These are phyloP conservation scores for Ceratitis capitata DNA, from an alignment of 1,140 invertebrate genomes.

Conservation along the genomic window DNA sequence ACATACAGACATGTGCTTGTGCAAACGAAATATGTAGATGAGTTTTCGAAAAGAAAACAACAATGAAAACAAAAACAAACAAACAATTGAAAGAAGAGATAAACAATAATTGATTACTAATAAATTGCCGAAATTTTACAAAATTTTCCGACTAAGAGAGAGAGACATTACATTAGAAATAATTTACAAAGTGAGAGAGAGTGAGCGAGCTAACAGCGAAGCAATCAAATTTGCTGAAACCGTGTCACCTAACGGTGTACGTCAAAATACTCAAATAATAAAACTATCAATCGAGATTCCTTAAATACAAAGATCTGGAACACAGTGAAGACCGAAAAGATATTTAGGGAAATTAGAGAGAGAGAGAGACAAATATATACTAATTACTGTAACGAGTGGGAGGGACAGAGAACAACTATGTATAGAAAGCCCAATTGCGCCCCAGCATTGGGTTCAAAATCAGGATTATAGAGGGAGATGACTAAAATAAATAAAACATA, in stretches of 20 bases:
- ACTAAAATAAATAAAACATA: not conserved
- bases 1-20: not conserved
- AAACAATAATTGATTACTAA: not conserved
- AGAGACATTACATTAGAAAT: slow-evolving; percentile 30
- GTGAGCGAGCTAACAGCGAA: slow-evolving; percentile 30
- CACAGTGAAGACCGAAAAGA: not conserved
- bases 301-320: not conserved
- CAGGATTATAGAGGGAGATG: slow-evolving; percentile 17
- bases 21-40: slow-evolving; percentile 11
- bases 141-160: slow-evolving; percentile 24
- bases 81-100: not conserved
- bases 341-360: slow-evolving; percentile 33
- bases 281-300: not conserved
- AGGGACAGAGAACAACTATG: not conserved
- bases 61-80: not conserved
- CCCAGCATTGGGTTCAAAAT: not conserved
- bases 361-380: slow-evolving; percentile 30
- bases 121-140: slow-evolving; percentile 3
- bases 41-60: not conserved
- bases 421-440: not conserved
- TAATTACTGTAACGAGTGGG: slow-evolving; percentile 15
- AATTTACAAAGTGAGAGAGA: slow-evolving; percentile 36
- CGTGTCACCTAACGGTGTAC: not conserved
- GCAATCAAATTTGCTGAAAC: slow-evolving; percentile 33
- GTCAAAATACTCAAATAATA: not conserved